These are phyloP conservation scores for Xyrauchen texanus DNA, from an alignment of 2,113 vertebrate species.

Conservation along the genomic window DNA sequence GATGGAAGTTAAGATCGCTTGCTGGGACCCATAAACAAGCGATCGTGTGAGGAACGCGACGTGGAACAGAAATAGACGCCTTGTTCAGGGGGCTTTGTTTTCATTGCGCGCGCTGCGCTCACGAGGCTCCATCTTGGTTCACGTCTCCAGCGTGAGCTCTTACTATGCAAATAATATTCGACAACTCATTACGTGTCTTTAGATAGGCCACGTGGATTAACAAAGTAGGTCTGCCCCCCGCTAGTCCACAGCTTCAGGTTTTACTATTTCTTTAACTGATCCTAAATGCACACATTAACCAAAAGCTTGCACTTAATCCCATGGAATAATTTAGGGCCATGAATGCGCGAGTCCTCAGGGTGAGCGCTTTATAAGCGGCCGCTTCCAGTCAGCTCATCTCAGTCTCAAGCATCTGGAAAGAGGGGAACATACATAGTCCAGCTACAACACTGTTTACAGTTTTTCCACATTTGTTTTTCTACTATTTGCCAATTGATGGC, in stretches of 20 bases:
- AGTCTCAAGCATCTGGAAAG: constrained; percentile 55
- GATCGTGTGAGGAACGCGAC: constrained; percentile 83
- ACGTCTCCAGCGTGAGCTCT: constrained; percentile 60
- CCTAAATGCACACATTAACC: constrained; percentile 88
- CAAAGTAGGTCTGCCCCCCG: constrained; percentile 89
- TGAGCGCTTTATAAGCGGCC: constrained; percentile 86
- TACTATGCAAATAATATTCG: constrained; percentile 84
- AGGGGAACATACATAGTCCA: constrained; percentile 48
- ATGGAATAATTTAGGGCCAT: constrained; percentile 84
- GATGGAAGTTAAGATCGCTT: constrained; percentile 77
- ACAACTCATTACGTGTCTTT: constrained; percentile 86
- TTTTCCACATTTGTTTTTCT: constrained; percentile 12
- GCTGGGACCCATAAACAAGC: constrained; percentile 87
- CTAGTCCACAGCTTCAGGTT: constrained; percentile 77
- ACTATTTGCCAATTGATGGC: constrained; percentile 75
- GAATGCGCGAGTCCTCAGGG: constrained; percentile 76
- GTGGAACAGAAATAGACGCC: constrained; percentile 73
- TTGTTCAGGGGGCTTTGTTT: constrained; percentile 73
- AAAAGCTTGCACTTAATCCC: constrained; percentile 86
- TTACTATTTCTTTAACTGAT: constrained; percentile 85
- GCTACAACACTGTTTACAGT: not conserved
- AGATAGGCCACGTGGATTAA: constrained; percentile 95
- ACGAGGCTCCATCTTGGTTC: constrained; percentile 63
- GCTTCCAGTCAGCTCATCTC: constrained; percentile 68
- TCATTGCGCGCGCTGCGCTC: constrained; percentile 78